phyloP scores from a whole-genome alignment of 2,113 vertebrate species.

The Litocranius walleri region DNA sequence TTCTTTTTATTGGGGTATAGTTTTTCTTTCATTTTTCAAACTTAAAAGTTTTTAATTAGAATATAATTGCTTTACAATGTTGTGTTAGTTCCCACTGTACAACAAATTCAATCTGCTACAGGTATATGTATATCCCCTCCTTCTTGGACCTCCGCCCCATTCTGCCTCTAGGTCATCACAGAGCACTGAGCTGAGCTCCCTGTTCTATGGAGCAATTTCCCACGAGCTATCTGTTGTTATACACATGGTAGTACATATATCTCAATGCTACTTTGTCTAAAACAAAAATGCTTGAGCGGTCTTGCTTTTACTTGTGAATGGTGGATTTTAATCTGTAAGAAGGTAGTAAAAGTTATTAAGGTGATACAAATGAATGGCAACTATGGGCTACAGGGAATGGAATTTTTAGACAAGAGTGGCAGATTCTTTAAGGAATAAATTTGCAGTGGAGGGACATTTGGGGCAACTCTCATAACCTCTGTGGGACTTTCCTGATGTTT shows the following conservation, averaged over 20 bases:
- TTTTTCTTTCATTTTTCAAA: background rate
- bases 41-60: background rate
- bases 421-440: background rate
- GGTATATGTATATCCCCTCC: background rate
- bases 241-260: background rate
- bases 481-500: background rate
- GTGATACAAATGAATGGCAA: background rate
- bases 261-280: background rate
- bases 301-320: background rate
- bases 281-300: background rate
- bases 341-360: background rate
- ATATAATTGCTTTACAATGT: background rate
- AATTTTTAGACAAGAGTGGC: background rate
- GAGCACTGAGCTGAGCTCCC: background rate
- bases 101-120: background rate
- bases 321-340: conserved; percentile 5
- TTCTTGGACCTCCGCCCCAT: background rate
- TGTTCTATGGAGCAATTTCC: background rate
- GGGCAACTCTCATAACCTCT: background rate
- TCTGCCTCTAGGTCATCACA: background rate
- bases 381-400: background rate
- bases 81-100: background rate
- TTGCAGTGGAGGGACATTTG: background rate
- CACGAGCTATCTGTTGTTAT: background rate
- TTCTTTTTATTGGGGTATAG: background rate